Evolutionary conservation across 2,113 vertebrate species (phyloP).

Genomic region (Dendropsophus ebraccatus): DNA sequence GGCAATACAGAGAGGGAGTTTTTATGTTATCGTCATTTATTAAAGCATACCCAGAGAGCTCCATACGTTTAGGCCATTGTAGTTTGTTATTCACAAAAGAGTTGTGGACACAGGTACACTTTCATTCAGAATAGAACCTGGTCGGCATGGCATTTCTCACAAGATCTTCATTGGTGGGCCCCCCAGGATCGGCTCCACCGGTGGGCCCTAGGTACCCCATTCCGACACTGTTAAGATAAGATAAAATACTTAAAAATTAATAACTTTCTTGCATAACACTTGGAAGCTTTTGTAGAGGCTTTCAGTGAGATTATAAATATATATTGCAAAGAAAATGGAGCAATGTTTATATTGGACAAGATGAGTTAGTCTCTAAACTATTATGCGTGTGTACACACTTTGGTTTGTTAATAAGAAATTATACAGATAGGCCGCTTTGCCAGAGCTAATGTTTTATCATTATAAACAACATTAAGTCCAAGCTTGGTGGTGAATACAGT

Average conservation of each 20-base stretch:
- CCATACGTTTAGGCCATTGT: too few species aligned
- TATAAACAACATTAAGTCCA: conserved; percentile 24
- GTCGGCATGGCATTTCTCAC: too few species aligned
- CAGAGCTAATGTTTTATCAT: conserved; percentile 25
- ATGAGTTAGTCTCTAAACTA: not conserved
- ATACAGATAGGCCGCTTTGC: conserved; percentile 5
- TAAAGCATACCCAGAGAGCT: too few species aligned
- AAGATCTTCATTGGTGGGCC: too few species aligned
- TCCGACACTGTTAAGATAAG: too few species aligned
- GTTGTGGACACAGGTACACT: too few species aligned
- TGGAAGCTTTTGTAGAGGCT: not conserved
- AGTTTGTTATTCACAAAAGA: too few species aligned
- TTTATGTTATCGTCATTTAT: too few species aligned
- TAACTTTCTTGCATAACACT: not conserved
- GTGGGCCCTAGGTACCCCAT: too few species aligned
- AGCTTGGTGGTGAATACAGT: conserved; percentile 19
- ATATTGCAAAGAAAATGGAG: not conserved
- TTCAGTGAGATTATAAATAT: conserved; percentile 8
- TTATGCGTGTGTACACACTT: conserved; percentile 4
- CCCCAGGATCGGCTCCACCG: too few species aligned
- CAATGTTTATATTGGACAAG: conserved; percentile 4
- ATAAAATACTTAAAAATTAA: not conserved
- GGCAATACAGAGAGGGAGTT: too few species aligned
- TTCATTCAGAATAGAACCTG: too few species aligned
- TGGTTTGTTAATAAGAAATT: conserved; percentile 9